These are phyloP conservation scores for Strigops habroptila DNA, from an alignment of 2,113 vertebrate species.

Conservation along the genomic window DNA sequence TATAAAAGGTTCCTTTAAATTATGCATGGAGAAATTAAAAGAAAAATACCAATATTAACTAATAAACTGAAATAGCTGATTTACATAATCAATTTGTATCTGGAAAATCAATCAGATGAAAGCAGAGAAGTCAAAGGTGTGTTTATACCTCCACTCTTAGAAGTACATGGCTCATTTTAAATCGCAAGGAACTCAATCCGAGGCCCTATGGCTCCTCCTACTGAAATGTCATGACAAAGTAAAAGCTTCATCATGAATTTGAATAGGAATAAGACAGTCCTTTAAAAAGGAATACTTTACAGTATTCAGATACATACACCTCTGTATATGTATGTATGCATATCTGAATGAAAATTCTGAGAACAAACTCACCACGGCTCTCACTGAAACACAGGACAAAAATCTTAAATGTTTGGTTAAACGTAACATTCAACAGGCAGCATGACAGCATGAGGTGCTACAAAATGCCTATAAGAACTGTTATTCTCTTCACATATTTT, in stretches of 20 bases:
- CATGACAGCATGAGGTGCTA: not conserved
- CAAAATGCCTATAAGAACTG: not conserved
- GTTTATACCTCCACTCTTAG: not conserved
- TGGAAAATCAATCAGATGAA: conserved; percentile 22
- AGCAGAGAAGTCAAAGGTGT: not conserved
- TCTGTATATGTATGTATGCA: not conserved
- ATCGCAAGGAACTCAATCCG: not conserved
- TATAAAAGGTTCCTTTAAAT: conserved; percentile 8
- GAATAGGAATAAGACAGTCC: not conserved
- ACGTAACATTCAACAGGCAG: not conserved
- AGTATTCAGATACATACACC: not conserved
- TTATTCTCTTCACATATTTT: not conserved
- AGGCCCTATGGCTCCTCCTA: not conserved
- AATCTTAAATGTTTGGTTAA: not conserved
- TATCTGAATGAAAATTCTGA: not conserved
- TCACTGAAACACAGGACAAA: not conserved
- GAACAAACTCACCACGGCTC: not conserved
- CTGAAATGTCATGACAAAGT: not conserved
- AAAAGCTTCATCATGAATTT: not conserved
- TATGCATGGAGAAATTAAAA: conserved; percentile 1
- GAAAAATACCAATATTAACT: conserved; percentile 19
- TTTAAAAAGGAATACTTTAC: not conserved
- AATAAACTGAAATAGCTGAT: conserved; percentile 23
- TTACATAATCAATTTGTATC: conserved; percentile 46
- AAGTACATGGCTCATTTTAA: not conserved